Base-by-base conservation (phyloP, 2,888 invertebrate genomes). In the Doris montereyensis region DNA sequence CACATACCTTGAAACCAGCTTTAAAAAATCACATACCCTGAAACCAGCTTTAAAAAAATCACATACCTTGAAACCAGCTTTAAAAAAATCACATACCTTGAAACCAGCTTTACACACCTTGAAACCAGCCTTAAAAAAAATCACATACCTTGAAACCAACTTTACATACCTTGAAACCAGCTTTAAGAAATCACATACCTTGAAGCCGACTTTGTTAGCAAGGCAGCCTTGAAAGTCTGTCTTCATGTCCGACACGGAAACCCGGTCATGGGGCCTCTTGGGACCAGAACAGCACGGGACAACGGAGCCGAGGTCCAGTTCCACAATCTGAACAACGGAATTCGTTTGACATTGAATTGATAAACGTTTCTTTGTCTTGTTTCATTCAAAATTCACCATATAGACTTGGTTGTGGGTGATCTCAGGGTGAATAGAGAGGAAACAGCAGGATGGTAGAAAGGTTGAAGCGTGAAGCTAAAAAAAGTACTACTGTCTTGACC, bases 251-350 rank as follows among this genome's bases (percentile, higher is more conserved):
- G 94, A 92, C 0, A 98, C 97, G 0, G 97, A 94, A 2, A 99
- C 97, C 28, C 97, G 93, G 93, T 99, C 99, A 86, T 99, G 99
- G 0, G 99, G 99, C 75, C 99, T 93, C 91, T 99, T 99, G 0
- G 99, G 99, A 0, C 99, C 99, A 81, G 97, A 97, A 17, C 98
- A 96, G 26, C 97, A 98, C 1, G 98, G 96, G 73, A 96, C 97
- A 0, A 99, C 97, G 0, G 96, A 95, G 0, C 94, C 91, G 67
- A 99, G 92, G 90, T 99, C 98, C 84, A 99, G 91, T 65, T 95
- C 95, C 0, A 97, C 95, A 17, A 95, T 93, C 94, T 96, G 83
- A 4, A 95, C 95, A 76, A 58, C 5, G 52, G n/a, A 4, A 4
- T 28, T 2, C 1, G 17, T 5, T 21, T 28, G 34, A 71, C 41